phyloP scores from a whole-genome alignment of 2,113 vertebrate genomes.

The Cathartes aura region DNA sequence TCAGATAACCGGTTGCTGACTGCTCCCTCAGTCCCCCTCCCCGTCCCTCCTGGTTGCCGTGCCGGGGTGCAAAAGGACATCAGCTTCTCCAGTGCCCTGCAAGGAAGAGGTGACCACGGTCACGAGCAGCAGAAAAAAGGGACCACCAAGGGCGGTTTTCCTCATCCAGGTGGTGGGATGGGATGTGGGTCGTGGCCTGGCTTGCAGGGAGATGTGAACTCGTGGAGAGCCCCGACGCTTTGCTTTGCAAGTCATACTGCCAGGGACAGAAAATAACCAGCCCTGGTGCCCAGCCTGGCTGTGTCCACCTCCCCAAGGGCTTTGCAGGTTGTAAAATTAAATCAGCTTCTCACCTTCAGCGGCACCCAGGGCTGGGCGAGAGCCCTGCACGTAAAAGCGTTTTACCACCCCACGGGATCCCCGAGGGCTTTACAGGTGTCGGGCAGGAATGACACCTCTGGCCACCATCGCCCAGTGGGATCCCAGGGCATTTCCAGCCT shows the following conservation, averaged over 20 bases:
- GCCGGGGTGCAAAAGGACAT: background rate
- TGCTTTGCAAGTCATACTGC: background rate
- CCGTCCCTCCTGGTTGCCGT: accelerated
- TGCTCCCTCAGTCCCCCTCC: background rate
- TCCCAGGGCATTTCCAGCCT: background rate
- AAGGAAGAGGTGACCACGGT: accelerated
- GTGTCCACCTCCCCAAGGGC: background rate
- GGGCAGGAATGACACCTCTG: background rate
- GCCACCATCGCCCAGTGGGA: accelerated
- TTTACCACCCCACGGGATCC: background rate
- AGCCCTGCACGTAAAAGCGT: accelerated
- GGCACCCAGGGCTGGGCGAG: background rate
- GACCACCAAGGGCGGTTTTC: accelerated
- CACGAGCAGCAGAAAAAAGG: background rate
- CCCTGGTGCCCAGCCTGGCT: background rate
- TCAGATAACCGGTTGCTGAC: slow-evolving; percentile 15
- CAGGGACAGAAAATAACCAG: background rate
- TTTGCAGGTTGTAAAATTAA: slow-evolving; percentile 21
- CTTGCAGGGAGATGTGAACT: background rate
- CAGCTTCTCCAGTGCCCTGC: background rate
- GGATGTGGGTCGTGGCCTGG: background rate
- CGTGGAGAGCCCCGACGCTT: accelerated
- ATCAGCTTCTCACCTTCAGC: background rate
- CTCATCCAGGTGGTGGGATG: background rate
- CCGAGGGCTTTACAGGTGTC: background rate